Evolutionary conservation across 2,113 vertebrate genomes (phyloP), one percentile per base, ranked within the genome.

Genomic region (Gobius niger): DNA sequence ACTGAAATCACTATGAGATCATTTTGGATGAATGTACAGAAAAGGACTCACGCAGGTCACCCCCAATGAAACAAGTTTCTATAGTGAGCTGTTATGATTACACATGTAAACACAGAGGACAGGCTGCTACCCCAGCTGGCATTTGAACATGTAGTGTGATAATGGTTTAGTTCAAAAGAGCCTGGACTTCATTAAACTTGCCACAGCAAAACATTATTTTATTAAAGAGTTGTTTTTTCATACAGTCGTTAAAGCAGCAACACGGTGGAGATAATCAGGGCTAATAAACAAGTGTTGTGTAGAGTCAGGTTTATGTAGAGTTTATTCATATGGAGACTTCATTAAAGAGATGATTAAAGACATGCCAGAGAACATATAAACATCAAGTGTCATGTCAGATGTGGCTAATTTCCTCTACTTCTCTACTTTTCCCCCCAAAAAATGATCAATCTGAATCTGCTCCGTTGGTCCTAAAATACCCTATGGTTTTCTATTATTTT

Each of bases 221-320:
- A 34, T 34, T 72, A 64, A 42, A 44, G 56, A 51, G 46, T 65
- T 73, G 52, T 53, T 6, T 11, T 69, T 14, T 72, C 19, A 44
- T 63, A 50, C 13, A 70, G 52, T 72, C 14, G 10, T 46, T 60
- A 9, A 46, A 70, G 75, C 70, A 76, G 75, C 63, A 76, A 77
- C 70, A 61, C 63, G 66, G 62, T n/a, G 63, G 63, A 65, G 47
- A 54, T 56, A 34, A 56, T 34, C 9, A 34, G 10, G 3, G 18
- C 18, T 19, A 12, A 12, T 6, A 34, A 56, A 56, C 18, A 11
- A 9, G 44, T 46, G 44, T 46, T 12, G 16, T 53, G 51, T 13
- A 56, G 18, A 56, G 53, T 10, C 24, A 12, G 53, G 53, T 56
- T 56, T 56, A 46, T 34, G 13, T 56, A 56, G 53, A 10, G 19